These are phyloP conservation scores for Tinamus major DNA, from an alignment of 2,797 vertebrate genomes.

Conservation along the genomic window DNA sequence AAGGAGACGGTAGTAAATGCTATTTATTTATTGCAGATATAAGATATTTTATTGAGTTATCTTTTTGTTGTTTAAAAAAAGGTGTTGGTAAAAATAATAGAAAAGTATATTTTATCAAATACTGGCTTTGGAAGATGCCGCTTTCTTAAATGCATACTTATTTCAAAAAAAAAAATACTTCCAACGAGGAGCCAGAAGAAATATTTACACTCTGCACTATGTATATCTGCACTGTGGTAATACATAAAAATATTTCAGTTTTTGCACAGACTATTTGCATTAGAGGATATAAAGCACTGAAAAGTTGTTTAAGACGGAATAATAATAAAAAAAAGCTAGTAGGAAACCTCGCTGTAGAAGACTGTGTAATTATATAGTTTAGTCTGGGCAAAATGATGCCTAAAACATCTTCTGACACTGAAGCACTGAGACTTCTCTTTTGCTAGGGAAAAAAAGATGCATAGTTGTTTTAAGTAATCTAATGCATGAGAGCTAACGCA, in stretches of 20 bases:
- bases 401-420: not conserved
- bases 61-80: not conserved
- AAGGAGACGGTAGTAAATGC: constrained; percentile 76
- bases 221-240: not conserved
- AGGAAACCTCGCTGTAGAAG: not conserved
- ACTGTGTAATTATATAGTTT: not conserved
- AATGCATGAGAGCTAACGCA: not conserved
- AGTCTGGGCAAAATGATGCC: not conserved
- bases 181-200: not conserved
- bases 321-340: not conserved
- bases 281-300: not conserved
- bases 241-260: not conserved
- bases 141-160: rapidly evolving
- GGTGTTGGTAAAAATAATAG: not conserved
- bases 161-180: not conserved
- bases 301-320: not conserved
- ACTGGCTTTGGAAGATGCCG: not conserved
- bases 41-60: not conserved
- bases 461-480: not conserved
- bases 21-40: not conserved
- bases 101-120: not conserved
- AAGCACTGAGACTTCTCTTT: not conserved
- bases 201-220: not conserved
- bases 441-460: not conserved
- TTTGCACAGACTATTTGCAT: not conserved